These are phyloP conservation scores for Venusia cambrica DNA, from an alignment of 2,888 invertebrate genomes.

Conservation along the genomic window DNA sequence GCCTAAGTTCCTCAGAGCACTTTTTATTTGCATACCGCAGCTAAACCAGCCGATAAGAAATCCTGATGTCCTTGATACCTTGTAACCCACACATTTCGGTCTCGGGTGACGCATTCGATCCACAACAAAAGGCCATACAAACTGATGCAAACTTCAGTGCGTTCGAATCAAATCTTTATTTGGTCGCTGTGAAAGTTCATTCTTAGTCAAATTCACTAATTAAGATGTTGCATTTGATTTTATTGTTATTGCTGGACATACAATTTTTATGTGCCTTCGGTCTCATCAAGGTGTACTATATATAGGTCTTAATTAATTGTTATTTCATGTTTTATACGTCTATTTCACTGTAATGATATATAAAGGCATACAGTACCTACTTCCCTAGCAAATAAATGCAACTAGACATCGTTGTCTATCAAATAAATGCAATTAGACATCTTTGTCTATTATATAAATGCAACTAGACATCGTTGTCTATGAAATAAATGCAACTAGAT, in stretches of 20 bases:
- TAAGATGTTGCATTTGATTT: constrained; percentile 46
- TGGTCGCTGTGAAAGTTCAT: constrained; percentile 20
- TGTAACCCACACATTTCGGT: constrained; percentile 62
- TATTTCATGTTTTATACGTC: no score
- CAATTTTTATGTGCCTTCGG: constrained; percentile 49
- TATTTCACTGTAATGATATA: no score
- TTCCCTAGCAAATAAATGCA: no score
- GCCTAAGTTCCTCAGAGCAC: no score
- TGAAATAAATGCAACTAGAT: no score
- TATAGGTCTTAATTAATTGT: no score
- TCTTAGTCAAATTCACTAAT: constrained; percentile 36
- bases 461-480: no score
- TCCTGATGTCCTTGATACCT: constrained; percentile 64
- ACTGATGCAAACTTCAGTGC: constrained; percentile 18
- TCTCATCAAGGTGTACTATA: constrained; percentile 43
- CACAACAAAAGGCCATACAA: constrained; percentile 32
- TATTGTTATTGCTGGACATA: constrained; percentile 38
- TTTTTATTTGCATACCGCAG: constrained; percentile 63
- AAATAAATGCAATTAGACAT: no score
- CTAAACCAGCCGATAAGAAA: constrained; percentile 47
- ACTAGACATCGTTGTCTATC: no score
- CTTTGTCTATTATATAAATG: no score
- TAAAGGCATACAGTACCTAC: no score
- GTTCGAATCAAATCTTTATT: constrained; percentile 26
- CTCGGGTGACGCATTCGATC: constrained; percentile 56